Evolutionary conservation across 2,888 invertebrate species (phyloP).

Genomic region (Alitta virens): DNA sequence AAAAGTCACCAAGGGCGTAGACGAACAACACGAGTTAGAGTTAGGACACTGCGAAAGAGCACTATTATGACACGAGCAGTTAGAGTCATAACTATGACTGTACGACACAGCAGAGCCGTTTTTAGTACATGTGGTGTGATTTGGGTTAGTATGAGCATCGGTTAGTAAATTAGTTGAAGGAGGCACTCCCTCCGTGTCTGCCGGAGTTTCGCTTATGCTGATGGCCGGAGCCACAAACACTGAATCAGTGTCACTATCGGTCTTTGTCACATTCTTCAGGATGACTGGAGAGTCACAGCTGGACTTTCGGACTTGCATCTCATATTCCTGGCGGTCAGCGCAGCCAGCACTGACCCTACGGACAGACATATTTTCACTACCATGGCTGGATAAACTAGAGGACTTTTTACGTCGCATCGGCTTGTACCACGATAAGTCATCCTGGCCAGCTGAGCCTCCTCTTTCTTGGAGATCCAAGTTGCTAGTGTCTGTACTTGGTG

Average conservation of each 20-base stretch:
- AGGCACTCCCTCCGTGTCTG: background rate
- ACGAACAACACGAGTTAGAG: constrained; percentile 6
- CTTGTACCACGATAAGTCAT: background rate
- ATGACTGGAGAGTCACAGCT: background rate
- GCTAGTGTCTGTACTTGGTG: constrained; percentile 18
- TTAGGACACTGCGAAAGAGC: too few species aligned
- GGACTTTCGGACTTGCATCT: background rate
- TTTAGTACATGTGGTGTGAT: background rate
- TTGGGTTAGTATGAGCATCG: background rate
- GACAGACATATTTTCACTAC: background rate
- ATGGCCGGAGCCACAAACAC: background rate
- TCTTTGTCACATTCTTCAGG: background rate
- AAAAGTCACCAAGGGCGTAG: constrained; percentile 13
- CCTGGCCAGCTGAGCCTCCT: background rate
- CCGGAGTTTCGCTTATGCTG: background rate
- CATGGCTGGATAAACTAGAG: background rate
- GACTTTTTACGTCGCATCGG: background rate
- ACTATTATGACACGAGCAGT: too few species aligned
- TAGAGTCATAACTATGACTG: too few species aligned
- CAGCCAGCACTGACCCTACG: background rate
- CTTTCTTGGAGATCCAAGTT: constrained; percentile 10
- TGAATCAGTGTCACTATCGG: background rate
- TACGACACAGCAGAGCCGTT: too few species aligned
- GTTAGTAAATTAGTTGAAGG: background rate
- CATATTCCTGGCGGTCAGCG: background rate